These are phyloP conservation scores for Dufourea novaeangliae DNA, from an alignment of 1,140 invertebrate species.

Conservation along the genomic window DNA sequence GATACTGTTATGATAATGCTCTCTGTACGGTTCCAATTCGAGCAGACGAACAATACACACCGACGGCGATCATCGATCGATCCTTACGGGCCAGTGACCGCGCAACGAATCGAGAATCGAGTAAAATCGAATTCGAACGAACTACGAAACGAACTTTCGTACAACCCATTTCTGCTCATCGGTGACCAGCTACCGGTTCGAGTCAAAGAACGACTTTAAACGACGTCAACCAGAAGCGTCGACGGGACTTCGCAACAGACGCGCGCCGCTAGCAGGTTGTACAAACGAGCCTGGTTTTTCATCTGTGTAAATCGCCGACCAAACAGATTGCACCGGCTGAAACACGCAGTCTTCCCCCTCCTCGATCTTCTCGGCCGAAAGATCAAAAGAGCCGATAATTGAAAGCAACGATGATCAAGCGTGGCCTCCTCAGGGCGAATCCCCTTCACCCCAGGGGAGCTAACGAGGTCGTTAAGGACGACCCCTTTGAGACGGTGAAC, in stretches of 20 bases:
- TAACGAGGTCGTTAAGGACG: conserved; percentile 36
- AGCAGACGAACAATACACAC: neutral
- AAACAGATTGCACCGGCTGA: neutral
- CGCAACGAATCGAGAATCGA: neutral
- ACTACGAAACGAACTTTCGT: no score
- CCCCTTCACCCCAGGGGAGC: no score
- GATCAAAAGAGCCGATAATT: conserved; percentile 41
- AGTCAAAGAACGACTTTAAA: neutral
- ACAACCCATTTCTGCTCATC: neutral
- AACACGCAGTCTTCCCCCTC: neutral
- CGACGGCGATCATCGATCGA: neutral
- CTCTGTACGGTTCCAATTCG: neutral
- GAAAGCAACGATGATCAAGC: conserved; percentile 28
- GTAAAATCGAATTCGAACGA: neutral
- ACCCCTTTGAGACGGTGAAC: conserved; percentile 18
- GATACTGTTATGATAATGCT: conserved; percentile 41
- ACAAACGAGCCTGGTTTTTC: neutral
- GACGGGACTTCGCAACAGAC: no score
- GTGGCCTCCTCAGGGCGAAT: neutral
- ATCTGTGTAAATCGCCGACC: neutral
- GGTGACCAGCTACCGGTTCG: neutral
- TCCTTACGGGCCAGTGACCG: neutral
- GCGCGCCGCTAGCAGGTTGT: neutral
- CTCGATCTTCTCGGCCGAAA: conserved; percentile 9
- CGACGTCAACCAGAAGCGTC: neutral